Percentiles rank a stretch among this genome's conserved stretches.
phyloP scores from a whole-genome alignment of 2,113 vertebrate species.

The Anser brachyrhynchus region DNA sequence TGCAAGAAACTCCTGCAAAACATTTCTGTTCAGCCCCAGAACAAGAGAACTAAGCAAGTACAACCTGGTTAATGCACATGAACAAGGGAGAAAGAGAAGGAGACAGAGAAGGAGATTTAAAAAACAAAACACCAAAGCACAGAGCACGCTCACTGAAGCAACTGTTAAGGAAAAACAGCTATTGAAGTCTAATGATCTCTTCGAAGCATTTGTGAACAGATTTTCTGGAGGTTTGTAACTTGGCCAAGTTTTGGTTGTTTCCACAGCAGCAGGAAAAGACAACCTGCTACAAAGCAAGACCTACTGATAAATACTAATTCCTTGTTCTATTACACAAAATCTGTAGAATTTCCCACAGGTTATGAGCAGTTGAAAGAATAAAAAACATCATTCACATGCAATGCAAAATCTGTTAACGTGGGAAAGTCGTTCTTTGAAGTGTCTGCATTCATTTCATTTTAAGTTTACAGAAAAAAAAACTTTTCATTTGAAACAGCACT shows the following conservation, averaged over 20 bases:
- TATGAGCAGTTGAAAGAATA: background rate
- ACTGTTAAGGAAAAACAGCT: background rate
- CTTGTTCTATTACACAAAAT: background rate
- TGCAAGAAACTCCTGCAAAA: background rate
- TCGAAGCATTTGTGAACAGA: constrained; percentile 10
- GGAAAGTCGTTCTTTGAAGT: background rate
- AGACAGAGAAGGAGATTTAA: rapidly evolving
- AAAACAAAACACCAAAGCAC: background rate
- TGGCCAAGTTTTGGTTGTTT: background rate
- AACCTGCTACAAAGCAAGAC: background rate
- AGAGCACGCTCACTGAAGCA: background rate
- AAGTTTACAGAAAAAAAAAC: background rate
- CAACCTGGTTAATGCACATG: background rate
- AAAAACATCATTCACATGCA: background rate
- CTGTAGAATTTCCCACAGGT: background rate
- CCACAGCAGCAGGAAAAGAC: background rate
- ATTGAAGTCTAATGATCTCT: background rate
- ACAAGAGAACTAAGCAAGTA: background rate
- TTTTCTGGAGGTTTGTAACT: constrained; percentile 13
- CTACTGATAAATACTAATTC: constrained; percentile 5
- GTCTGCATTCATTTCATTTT: background rate
- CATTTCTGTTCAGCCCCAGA: background rate
- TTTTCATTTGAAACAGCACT: background rate
- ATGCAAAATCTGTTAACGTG: background rate
- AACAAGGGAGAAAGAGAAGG: rapidly evolving